Conservation (phyloP, 2,797 vertebrate genomes). For the Sylvia borin region DNA sequence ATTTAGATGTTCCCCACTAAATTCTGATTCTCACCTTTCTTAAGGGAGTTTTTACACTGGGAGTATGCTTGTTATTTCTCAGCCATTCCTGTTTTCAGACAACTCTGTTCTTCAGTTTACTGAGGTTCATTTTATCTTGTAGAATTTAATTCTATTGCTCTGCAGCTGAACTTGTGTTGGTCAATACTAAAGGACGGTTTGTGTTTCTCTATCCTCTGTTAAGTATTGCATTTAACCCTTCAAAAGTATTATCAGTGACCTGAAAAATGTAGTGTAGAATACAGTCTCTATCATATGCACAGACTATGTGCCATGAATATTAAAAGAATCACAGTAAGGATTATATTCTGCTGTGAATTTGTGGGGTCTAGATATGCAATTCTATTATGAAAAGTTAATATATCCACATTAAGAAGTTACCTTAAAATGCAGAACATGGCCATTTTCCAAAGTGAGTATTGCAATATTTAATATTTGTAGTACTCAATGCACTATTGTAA, state of each 20-base stretch:
- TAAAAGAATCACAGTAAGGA: neutral
- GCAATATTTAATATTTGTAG: slow-evolving; percentile 3
- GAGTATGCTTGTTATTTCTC: neutral
- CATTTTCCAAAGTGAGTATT: neutral
- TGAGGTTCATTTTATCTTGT: neutral
- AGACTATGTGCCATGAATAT: neutral
- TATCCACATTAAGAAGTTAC: neutral
- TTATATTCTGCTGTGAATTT: neutral
- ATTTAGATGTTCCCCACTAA: neutral
- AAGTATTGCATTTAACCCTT: neutral
- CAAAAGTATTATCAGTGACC: neutral
- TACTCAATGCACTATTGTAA: neutral
- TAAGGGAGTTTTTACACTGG: neutral
- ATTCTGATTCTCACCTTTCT: neutral
- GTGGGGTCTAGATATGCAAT: neutral
- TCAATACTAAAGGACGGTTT: neutral
- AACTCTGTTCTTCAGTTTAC: neutral
- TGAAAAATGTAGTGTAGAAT: neutral
- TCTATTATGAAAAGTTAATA: neutral
- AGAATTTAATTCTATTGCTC: neutral
- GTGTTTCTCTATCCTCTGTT: neutral
- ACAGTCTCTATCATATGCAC: neutral
- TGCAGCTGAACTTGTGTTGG: neutral
- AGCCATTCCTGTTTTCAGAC: neutral
- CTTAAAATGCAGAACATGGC: neutral